Evolutionary conservation across 2,888 invertebrate species (phyloP), one percentile per base, ranked within the genome.

Genomic region (Clivina fossor): DNA sequence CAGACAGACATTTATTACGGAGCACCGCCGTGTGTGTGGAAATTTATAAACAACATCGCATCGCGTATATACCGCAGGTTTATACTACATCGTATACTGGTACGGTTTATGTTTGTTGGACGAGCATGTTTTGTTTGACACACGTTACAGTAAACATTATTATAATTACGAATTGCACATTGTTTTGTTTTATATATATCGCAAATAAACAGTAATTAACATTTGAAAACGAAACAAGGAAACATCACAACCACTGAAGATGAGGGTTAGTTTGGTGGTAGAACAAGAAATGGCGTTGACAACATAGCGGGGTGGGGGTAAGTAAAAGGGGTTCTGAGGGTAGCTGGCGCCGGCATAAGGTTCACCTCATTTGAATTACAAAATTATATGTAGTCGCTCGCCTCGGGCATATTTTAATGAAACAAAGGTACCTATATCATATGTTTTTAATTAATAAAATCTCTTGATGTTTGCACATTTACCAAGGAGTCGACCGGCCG

Each of bases 181-280:
- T 48, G 49, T 28, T 16, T 24, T 49, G 49, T 24, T 49, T 38
- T 38, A 38, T n/a, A n/a, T n/a, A n/a, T 26, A 38, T 49, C 37
- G 19, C 24, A 37, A 37, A 49, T 49, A 49, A 49, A 49, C 28
- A 38, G 26, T 38, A 49, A 49, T 49, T 49, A 38, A 49, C 49
- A 49, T 38, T n/a, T 37, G 38, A 26, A 49, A 49, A 37, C 49
- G 47, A 33, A 47, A 26, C n/a, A 9, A 19, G 20, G 28, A 4
- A n/a, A 9, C 30, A 9, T 28, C 13, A n/a, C n/a, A n/a, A 16
- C 2, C 7, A 15, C 15, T 5, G 19, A 13, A 37, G 8, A 15
- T 15, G 9, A 3, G 15, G 13, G 15, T n/a, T 30, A 30, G 30
- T 30, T 30, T 11, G 13, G n/a, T 30, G 30, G n/a, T 2, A 4